phyloP scores from a whole-genome alignment of 2,113 vertebrate species.

The Etia nguti region DNA sequence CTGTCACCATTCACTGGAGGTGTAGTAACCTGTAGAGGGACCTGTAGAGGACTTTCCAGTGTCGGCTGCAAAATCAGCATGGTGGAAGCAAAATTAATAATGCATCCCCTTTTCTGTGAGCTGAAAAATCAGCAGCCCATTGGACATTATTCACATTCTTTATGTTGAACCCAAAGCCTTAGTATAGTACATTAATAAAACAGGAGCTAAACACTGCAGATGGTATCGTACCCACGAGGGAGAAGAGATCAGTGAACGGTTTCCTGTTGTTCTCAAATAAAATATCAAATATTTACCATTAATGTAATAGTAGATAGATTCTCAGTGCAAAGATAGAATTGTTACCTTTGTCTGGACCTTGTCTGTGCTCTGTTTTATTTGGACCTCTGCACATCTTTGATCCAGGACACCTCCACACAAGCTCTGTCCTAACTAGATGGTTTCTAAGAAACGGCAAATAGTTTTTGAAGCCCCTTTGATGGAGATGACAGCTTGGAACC shows the following conservation, averaged over 20 bases:
- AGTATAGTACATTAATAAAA: not conserved
- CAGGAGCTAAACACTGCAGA: not conserved
- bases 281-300: not conserved
- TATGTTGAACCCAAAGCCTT: not conserved
- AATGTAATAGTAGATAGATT: not conserved
- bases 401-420: not conserved
- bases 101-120: not conserved
- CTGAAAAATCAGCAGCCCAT: not conserved
- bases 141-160: not conserved
- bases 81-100: not conserved
- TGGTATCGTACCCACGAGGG: not conserved
- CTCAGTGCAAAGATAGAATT: not conserved
- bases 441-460: not conserved
- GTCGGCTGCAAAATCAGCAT: not conserved
- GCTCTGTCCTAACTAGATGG: not conserved
- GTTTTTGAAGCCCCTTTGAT: conserved; percentile 17
- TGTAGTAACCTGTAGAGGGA: not conserved
- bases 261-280: not conserved
- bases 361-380: not conserved
- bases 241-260: not conserved
- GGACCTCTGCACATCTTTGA: not conserved
- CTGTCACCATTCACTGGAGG: not conserved
- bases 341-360: not conserved
- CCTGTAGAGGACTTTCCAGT: not conserved
- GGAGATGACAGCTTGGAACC: conserved; percentile 1